Evolutionary conservation across 2,888 invertebrate species (phyloP), one percentile per base, ranked within the genome.

Genomic region (Sphecodes monilicornis): DNA sequence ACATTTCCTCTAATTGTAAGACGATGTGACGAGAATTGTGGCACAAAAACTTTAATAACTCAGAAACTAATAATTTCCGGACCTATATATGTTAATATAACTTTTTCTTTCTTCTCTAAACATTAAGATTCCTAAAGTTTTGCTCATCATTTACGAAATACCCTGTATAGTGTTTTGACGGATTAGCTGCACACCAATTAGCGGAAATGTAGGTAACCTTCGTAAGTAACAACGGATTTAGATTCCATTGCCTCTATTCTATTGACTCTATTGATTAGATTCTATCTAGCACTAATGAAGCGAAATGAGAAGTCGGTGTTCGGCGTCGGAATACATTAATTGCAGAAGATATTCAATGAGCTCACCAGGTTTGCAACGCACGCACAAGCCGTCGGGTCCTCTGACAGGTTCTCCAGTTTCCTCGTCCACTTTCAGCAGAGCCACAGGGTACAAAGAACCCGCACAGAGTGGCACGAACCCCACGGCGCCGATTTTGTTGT

Each of bases 401-500:
- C 97, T 93, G 16, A 97, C 91, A 0, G 96, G 96, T 89, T 96
- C 96, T n/a, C 96, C 96, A 6, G 96, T 97, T 36, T 95, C 95
- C 82, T 96, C 96, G 91, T 97, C 96, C 6, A 97, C 96, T 93
- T 95, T 96, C 72, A 98, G 95, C 43, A 98, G 93, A 11, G 96
- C 96, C 1, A 98, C 96, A 0, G 98, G 98, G 93, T 97, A 96
- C 0, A 96, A 66, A 0, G 91, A 91, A 6, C 94, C 93, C 0
- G 95, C 95, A 91, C 96, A 95, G 91, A 96, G 95, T 0, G 98
- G 98, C 75, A 98, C 96, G 95, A 99, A 99, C 0, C 99, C 99
- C 76, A 99, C 97, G 11, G 99, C 98, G 3, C 99, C 99, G 57
- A 98, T 95, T 77, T 96, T 98, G 94, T 97, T 98, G 95, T 98